A percentile compares a stretch with the other conserved stretches of the same genome.
phyloP scores from a whole-genome alignment of 2,888 invertebrate genomes.

The Agrypnus murinus region DNA sequence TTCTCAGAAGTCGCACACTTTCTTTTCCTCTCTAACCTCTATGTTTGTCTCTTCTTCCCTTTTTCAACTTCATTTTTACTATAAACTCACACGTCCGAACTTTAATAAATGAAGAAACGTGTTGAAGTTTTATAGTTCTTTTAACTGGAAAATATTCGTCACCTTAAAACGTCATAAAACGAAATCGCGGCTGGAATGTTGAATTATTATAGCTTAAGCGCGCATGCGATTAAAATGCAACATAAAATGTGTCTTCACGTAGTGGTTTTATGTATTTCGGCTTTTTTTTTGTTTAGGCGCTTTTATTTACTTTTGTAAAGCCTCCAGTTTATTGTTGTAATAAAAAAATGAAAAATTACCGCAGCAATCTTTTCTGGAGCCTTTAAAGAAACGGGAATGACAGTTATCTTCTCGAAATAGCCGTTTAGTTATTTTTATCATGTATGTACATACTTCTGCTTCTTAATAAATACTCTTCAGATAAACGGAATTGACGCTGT shows the following conservation, averaged over 20 bases:
- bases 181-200: slow-evolving; percentile 11
- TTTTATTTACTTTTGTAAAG: no score
- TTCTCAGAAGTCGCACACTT: slow-evolving; percentile 17
- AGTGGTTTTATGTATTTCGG: background rate
- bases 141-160: slow-evolving; percentile 28
- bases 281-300: no score
- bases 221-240: background rate
- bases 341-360: no score
- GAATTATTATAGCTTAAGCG: slow-evolving; percentile 1
- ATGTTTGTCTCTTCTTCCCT: slow-evolving; percentile 31
- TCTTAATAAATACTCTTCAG: no score
- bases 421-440: no score
- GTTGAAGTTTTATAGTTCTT: slow-evolving; percentile 26
- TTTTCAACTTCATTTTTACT: no score
- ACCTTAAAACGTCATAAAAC: slow-evolving; percentile 11
- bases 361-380: no score
- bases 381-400: no score
- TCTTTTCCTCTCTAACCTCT: background rate
- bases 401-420: no score
- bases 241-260: background rate
- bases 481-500: no score
- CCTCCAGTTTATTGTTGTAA: no score
- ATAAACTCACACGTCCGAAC: slow-evolving; percentile 27
- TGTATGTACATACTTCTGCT: no score
- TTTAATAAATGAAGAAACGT: slow-evolving; percentile 38